Base-by-base conservation (phyloP, 2,888 invertebrate species). In the Rotaria sp. region DNA sequence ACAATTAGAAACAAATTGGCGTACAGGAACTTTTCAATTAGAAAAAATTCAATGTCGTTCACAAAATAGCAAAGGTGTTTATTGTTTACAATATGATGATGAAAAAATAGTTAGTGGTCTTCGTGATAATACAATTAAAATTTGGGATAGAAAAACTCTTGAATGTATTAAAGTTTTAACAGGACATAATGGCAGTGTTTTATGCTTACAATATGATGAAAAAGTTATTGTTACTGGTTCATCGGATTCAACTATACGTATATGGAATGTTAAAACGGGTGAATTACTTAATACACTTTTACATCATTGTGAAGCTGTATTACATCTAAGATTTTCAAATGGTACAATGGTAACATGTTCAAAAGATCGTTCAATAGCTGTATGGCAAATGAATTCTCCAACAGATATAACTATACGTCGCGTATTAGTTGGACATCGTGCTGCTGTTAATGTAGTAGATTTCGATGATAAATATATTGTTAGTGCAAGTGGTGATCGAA, bases 281-380 rank as follows among this genome's bases (percentile, higher is more conserved):
- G 96, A 95, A 90, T 96, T 98, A 95, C 94, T 97, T 87, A 98
- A 97, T 92, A 98, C 98, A 0, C 93, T 99, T 88, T 97, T 99
- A 90, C 99, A 99, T 92, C 99, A 99, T 92, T 97, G 97, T 92
- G 99, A 99, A 92, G 99, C 99, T 86, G 99, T 99, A 88, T 93
- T 99, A 88, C 99, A 99, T 93, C 94, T 99, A 88, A 93, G 99
- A 88, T 99, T 99, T 92, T 96, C 96, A 91, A 97, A 98, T 91
- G 98, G 98, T 86, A 97, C 99, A 95, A 98, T 99, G 97, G 99
- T 99, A 89, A 99, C 99, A 0, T 99, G 99, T 92, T 98, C 96
- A 86, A 98, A 98, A 94, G 97, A 97, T 92, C 95, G 99, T 87
- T 97, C 97, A 86, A 99, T 99, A 92, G 98, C 98, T 0, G 99